Percentiles rank a stretch among this genome's conserved stretches.
Conservation (phyloP, 2,113 vertebrate genomes). For the Anser brachyrhynchus region DNA sequence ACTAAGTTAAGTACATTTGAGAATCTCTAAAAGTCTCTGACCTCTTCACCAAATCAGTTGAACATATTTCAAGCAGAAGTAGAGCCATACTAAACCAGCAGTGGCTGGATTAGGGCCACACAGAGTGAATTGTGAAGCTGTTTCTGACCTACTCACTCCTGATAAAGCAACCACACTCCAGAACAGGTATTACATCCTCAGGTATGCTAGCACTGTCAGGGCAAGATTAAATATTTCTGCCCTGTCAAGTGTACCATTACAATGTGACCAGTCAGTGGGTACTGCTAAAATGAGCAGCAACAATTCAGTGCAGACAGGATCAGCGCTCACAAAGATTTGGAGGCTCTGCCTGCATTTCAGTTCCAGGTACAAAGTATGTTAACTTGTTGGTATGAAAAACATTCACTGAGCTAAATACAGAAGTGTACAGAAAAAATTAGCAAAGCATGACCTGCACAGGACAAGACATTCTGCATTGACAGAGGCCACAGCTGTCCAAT, state of each 20-base stretch:
- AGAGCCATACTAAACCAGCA: background rate
- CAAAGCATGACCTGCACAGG: background rate
- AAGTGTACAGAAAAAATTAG: background rate
- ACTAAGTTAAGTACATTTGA: background rate
- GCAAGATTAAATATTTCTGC: background rate
- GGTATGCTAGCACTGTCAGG: background rate
- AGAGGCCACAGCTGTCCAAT: background rate
- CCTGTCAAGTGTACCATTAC: background rate
- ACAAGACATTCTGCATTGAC: background rate
- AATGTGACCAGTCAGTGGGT: background rate
- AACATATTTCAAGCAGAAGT: background rate
- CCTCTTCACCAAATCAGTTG: background rate
- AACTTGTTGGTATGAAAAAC: background rate
- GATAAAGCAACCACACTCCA: background rate
- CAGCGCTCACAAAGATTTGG: background rate
- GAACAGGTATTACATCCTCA: background rate
- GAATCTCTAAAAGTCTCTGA: background rate
- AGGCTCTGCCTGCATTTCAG: background rate
- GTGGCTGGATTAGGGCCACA: background rate
- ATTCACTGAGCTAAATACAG: background rate
- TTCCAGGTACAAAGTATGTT: background rate
- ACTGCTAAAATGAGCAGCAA: background rate
- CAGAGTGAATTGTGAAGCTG: background rate
- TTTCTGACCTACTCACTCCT: background rate
- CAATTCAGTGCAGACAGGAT: background rate